Base-by-base conservation (phyloP, 1,140 invertebrate species). In the Whitmania pigra region DNA sequence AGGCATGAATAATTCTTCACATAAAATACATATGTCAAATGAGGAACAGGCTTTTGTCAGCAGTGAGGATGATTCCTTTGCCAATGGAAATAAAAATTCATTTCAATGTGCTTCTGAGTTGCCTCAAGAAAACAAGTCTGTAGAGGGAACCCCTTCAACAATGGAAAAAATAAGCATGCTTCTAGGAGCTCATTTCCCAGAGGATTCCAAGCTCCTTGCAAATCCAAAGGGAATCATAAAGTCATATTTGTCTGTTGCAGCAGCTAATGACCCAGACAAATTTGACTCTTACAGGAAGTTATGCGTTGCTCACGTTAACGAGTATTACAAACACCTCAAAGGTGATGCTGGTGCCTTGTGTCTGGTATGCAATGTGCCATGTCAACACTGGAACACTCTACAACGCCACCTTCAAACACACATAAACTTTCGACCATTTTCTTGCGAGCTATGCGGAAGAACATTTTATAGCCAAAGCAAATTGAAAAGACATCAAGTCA, bases 321-420 rank as follows among this genome's bases (percentile, higher is more conserved):
- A 70, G 29, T 70, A 70, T 49, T 70, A 49, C 36, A 70, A 70
- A 25, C 69, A 70, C 53, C 53, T 49, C 18, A 70, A 70, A 49
- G 69, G 69, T 53, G 69, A 53, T 49, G 43, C 53, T 31, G 69
- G 69, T 18, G 69, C 69, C 69, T 25, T 68, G 9, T 74, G 73
- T 53, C 73, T 73, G 22, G 29, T 74, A 53, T 74, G 73, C 53
- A 57, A 72, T 40, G 29, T 43, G 18, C 11, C 49, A 25, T 74
- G 54, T 71, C 29, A 57, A n/a, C 43, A 67, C 60, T 74, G 70
- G 70, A 55, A 68, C 57, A 67, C 49, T 17, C 71, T 74, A 9
- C 70, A 68, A 27, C 73, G 71, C 40, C 73, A 74, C 29, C 73
- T 74, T 20, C 71, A 74, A 63, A 72, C 63, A 4, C 73, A 74